A percentile compares a stretch with the other conserved stretches of the same genome.
Conservation (phyloP, 2,113 vertebrate species). For the Dromas ardeola region DNA sequence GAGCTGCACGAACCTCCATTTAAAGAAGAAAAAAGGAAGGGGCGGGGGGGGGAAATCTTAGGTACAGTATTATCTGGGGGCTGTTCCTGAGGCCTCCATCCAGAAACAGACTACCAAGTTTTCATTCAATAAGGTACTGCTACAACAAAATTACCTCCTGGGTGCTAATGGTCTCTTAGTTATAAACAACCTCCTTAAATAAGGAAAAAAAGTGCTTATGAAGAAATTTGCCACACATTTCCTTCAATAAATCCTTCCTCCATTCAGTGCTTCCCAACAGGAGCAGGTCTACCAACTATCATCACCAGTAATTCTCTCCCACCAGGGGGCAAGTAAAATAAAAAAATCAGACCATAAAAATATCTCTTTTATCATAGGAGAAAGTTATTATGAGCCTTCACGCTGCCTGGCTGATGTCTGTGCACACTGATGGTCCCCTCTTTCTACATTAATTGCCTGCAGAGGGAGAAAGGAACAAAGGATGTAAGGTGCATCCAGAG, state of each 20-base stretch:
- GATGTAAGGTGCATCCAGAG: neutral
- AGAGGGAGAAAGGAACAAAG: slow-evolving; percentile 4
- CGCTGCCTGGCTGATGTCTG: neutral
- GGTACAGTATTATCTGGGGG: neutral
- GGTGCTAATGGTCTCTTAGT: neutral
- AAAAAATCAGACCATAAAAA: slow-evolving; percentile 12
- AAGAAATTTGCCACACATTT: slow-evolving; percentile 15
- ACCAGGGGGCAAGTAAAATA: slow-evolving; percentile 16
- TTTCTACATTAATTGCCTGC: neutral
- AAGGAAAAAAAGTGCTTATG: neutral
- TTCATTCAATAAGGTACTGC: slow-evolving; percentile 16
- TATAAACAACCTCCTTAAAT: slow-evolving; percentile 35
- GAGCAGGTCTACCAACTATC: neutral
- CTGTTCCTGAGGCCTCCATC: neutral
- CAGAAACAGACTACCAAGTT: slow-evolving; percentile 16
- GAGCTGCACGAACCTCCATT: neutral
- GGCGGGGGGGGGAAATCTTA: neutral
- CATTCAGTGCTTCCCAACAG: slow-evolving; percentile 21
- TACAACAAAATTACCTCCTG: slow-evolving; percentile 24
- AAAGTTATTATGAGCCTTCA: slow-evolving; percentile 11
- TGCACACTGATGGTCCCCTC: neutral
- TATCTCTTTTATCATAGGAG: neutral
- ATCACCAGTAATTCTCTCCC: slow-evolving; percentile 33
- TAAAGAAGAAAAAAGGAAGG: neutral
- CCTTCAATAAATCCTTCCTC: slow-evolving; percentile 29